A percentile compares a stretch with the other conserved stretches of the same genome.
These are phyloP conservation scores for Mustela nigripes DNA, from an alignment of 2,113 vertebrate species.

Conservation along the genomic window DNA sequence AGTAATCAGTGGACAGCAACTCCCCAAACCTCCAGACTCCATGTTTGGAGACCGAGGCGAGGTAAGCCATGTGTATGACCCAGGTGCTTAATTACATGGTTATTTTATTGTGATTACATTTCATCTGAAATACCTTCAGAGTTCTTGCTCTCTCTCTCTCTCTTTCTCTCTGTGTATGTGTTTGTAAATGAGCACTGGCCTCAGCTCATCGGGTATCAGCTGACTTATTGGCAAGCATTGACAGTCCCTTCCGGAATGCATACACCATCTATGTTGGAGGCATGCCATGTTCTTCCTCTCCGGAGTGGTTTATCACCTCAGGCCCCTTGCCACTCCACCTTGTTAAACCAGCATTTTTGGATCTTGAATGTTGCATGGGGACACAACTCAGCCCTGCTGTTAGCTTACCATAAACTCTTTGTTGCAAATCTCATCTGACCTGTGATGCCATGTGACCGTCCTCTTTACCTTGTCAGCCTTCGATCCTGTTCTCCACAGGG, in stretches of 20 bases:
- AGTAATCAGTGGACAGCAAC: conserved; percentile 98
- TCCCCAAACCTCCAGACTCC: conserved; percentile 98
- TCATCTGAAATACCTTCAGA: background rate
- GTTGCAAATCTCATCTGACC: background rate
- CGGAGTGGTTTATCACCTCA: too few relatives aligned
- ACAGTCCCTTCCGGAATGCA: background rate
- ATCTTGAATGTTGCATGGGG: background rate
- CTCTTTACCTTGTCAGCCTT: background rate
- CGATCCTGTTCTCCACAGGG: fast-evolving
- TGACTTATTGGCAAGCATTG: background rate
- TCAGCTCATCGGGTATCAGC: background rate
- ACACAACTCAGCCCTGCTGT: background rate
- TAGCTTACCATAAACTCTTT: background rate
- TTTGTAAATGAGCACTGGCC: background rate
- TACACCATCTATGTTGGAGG: background rate
- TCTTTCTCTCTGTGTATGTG: too few relatives aligned
- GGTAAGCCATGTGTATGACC: conserved; percentile 85
- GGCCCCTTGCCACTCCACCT: background rate
- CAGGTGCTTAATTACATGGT: background rate
- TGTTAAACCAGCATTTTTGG: background rate
- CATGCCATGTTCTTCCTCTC: background rate
- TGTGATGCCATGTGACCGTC: fast-evolving
- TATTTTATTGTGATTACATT: background rate
- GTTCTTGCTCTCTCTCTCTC: too few relatives aligned
- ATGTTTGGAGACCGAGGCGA: conserved; percentile 98